Base-by-base conservation (phyloP, 2,888 invertebrate genomes). In the Phengaris arion region DNA sequence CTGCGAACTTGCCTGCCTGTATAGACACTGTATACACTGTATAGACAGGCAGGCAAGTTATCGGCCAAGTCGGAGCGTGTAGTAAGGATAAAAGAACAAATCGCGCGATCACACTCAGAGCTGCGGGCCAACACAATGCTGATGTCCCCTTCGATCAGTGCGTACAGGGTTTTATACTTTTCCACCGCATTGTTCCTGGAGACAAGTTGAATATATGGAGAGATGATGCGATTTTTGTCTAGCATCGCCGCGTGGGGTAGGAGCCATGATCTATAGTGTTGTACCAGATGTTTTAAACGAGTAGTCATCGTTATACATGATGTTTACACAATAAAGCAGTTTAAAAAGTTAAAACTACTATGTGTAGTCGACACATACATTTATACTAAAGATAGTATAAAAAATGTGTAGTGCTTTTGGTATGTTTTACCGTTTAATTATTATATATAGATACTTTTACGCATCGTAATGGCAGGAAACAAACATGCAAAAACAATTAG, bases 171-270 rank as follows among this genome's bases (percentile, higher is more conserved):
- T 90, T 89, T 89, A 89, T 90, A 90, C 89, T 91, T 90, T 88
- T 88, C 86, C 86, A 88, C 87, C 88, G 87, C 89, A 84, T 86
- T 92, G 90, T 91, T 85, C 85, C 81, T 82, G 81, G 83, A 82
- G 91, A 87, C 91, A 90, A 84, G 84, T 81, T 83, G 85, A 90
- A 93, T 90, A 89, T 91, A 92, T 89, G 88, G 85, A 85, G 83
- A 86, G 87, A 79, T 84, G 85, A 85, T 83, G 87, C 85, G 92
- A 92, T 92, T 92, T 93, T 92, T 93, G 92, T 92, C 92, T 92
- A 91, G 88, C 85, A 82, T 80, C 87, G 79, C 87, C 87, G 91
- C 90, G 90, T 91, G 90, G 91, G 91, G 90, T 86, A 87, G 78
- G 80, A 80, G 82, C 80, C 78, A 82, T 86, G 85, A 87, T 85